Percentiles rank a stretch among this genome's conserved stretches.
These are phyloP conservation scores for Piaya cayana DNA, from an alignment of 2,113 vertebrate genomes.

Conservation along the genomic window DNA sequence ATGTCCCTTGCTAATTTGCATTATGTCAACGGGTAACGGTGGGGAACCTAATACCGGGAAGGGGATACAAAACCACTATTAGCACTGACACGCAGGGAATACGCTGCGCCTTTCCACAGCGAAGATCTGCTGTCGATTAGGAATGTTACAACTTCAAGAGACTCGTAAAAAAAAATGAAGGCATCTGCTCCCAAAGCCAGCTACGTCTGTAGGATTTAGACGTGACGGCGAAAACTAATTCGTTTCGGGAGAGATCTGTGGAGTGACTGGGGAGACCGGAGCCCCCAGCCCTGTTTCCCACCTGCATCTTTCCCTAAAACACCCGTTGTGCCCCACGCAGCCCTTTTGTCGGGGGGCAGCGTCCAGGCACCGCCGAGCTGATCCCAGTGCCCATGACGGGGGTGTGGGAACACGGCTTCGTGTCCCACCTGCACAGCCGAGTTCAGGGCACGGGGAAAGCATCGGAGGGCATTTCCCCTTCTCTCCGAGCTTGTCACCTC, in stretches of 20 bases:
- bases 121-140: constrained; percentile 57
- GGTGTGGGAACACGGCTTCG: neutral
- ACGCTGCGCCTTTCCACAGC: neutral
- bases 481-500: neutral
- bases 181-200: constrained; percentile 19
- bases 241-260: neutral
- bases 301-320: neutral
- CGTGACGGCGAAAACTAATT: neutral
- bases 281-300: neutral
- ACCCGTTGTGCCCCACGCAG: neutral
- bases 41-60: constrained; percentile 15
- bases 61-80: constrained; percentile 8
- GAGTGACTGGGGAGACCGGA: neutral
- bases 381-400: neutral
- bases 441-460: neutral
- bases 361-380: neutral
- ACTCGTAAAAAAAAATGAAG: constrained; percentile 31
- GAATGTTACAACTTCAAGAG: constrained; percentile 42
- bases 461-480: neutral
- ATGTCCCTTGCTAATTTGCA: constrained; percentile 41
- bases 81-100: constrained; percentile 20
- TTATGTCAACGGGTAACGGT: constrained; percentile 29
- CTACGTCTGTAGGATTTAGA: neutral
- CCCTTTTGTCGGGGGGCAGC: neutral
- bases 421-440: neutral